Evolutionary conservation across 2,888 invertebrate genomes (phyloP).

Genomic region (Chydorus sphaericus): DNA sequence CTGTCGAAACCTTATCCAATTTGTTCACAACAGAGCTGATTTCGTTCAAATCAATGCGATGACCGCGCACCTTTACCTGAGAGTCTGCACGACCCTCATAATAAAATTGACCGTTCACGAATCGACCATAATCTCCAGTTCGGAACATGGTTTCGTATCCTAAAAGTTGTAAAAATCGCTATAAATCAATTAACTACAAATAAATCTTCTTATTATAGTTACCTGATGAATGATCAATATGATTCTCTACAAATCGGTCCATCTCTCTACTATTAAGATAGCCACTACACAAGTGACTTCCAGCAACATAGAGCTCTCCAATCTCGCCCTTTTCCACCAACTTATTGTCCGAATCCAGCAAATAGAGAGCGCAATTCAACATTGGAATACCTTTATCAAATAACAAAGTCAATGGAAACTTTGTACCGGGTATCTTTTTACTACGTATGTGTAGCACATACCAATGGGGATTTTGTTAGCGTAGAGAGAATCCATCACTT

Average conservation of each 20-base stretch:
- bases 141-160: conserved; percentile 45
- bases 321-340: conserved; percentile 55
- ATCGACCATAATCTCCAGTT: conserved; percentile 71
- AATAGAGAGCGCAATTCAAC: conserved; percentile 63
- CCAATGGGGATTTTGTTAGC: conserved; percentile 64
- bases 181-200: neutral
- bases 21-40: conserved; percentile 56
- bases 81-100: conserved; percentile 67
- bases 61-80: conserved; percentile 71
- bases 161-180: conserved; percentile 24
- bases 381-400: conserved; percentile 47
- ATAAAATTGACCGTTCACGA: conserved; percentile 46
- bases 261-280: conserved; percentile 61
- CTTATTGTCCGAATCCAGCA: conserved; percentile 56
- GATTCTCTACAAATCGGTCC: conserved; percentile 58
- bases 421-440: no score
- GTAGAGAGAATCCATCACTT: conserved; percentile 37
- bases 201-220: neutral
- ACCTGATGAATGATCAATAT: conserved; percentile 48
- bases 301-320: conserved; percentile 70
- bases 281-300: conserved; percentile 60
- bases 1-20: conserved; percentile 52
- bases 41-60: conserved; percentile 69
- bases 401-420: neutral
- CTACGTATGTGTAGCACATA: no score